phyloP scores from a whole-genome alignment of 2,113 vertebrate genomes.

The Rhinolophus ferrumequinum region DNA sequence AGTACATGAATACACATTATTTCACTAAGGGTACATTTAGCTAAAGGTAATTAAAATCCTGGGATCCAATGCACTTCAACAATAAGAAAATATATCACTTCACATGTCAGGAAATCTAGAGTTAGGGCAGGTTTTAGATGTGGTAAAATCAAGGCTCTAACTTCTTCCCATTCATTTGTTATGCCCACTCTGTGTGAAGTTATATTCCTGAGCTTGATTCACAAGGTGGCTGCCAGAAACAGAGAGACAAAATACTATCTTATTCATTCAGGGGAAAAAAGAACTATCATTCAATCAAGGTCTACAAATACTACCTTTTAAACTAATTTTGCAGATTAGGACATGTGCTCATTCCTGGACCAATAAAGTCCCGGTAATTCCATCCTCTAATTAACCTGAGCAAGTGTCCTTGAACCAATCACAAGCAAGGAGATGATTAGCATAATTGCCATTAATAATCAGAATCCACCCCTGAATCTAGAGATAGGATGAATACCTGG shows the following conservation, averaged over 20 bases:
- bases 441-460: neutral
- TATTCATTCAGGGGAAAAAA: neutral
- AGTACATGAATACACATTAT: neutral
- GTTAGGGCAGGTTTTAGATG: neutral
- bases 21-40: neutral
- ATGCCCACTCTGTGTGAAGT: neutral
- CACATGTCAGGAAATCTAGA: neutral
- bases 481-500: neutral
- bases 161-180: neutral
- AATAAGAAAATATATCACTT: neutral
- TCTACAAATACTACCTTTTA: neutral
- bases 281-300: neutral
- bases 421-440: neutral
- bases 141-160: neutral
- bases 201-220: neutral
- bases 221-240: neutral
- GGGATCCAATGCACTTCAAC: neutral
- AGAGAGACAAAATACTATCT: neutral
- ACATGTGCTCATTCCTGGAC: neutral
- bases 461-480: neutral
- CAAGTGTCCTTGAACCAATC: neutral
- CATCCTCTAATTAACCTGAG: neutral
- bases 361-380: neutral
- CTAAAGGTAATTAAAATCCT: neutral
- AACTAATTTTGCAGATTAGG: neutral